These are phyloP conservation scores for Vimba vimba DNA, from an alignment of 2,113 vertebrate genomes.

Conservation along the genomic window DNA sequence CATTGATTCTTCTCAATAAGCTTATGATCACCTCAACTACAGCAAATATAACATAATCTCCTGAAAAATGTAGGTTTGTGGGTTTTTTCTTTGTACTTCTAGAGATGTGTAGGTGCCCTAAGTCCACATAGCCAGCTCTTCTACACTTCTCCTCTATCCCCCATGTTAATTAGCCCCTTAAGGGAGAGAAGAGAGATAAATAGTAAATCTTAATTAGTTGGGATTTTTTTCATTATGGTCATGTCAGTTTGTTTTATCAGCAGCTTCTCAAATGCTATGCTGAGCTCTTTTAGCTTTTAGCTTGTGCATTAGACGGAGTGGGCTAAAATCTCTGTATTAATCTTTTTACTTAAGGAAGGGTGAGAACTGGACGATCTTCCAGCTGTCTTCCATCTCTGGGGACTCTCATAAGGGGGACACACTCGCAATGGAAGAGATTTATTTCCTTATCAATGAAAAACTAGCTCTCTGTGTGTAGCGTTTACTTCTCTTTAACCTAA, in stretches of 20 bases:
- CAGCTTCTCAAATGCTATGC: conserved; percentile 10
- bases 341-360: conserved; percentile 49
- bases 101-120: conserved; percentile 36
- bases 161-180: conserved; percentile 71
- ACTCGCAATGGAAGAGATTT: conserved; percentile 41
- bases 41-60: neutral
- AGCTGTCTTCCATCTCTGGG: conserved; percentile 41
- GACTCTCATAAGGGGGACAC: conserved; percentile 39
- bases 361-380: conserved; percentile 50
- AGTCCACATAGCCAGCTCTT: conserved; percentile 31
- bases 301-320: conserved; percentile 21
- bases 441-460: conserved; percentile 52
- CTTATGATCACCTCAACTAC: conserved; percentile 10
- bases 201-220: conserved; percentile 54
- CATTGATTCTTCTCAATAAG: conserved; percentile 24
- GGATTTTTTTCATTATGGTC: conserved; percentile 33
- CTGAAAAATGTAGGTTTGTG: conserved; percentile 38
- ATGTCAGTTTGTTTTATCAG: conserved; percentile 45
- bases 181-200: conserved; percentile 60
- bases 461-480: conserved; percentile 16
- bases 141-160: conserved; percentile 62
- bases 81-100: conserved; percentile 11
- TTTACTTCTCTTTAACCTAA: conserved; percentile 42
- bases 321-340: conserved; percentile 55
- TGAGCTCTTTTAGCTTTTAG: conserved; percentile 24